Conservation (phyloP, 2,888 invertebrate genomes). For the Nomada fucata region DNA sequence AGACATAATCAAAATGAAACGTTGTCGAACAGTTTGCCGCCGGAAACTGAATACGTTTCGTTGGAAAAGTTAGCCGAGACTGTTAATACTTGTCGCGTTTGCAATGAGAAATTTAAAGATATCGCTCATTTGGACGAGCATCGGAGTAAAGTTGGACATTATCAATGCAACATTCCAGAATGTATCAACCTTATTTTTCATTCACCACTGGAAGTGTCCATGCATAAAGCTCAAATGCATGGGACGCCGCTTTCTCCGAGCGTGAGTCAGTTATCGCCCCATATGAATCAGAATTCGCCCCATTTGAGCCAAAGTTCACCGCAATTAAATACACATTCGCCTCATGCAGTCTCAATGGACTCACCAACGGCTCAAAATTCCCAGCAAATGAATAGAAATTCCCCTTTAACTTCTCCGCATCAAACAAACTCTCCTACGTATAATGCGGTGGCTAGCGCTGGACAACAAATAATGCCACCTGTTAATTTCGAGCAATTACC, state of each 20-base stretch:
- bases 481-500: slow-evolving; percentile 82
- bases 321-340: slow-evolving; percentile 71
- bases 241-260: slow-evolving; percentile 77
- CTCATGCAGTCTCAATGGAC: slow-evolving; percentile 72
- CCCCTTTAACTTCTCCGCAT: slow-evolving; percentile 78
- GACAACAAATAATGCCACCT: slow-evolving; percentile 76
- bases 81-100: slow-evolving; percentile 87
- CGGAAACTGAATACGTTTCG: slow-evolving; percentile 87
- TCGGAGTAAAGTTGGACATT: slow-evolving; percentile 86
- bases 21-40: slow-evolving; percentile 69
- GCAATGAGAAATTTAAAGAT: slow-evolving; percentile 87
- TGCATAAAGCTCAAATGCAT: slow-evolving; percentile 81
- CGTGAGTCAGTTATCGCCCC: slow-evolving; percentile 74
- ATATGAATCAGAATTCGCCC: slow-evolving; percentile 72
- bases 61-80: slow-evolving; percentile 87
- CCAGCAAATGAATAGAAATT: slow-evolving; percentile 69
- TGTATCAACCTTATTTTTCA: slow-evolving; percentile 80
- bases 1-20: slow-evolving; percentile 76
- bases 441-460: slow-evolving; percentile 55
- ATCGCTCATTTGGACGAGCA: slow-evolving; percentile 86
- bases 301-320: slow-evolving; percentile 74
- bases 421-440: slow-evolving; percentile 77
- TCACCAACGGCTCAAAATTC: slow-evolving; percentile 72
- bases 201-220: slow-evolving; percentile 75
- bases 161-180: slow-evolving; percentile 84